Evolutionary conservation across 2,797 vertebrate species (phyloP), one percentile per base, ranked within the genome.

Genomic region (Squalus acanthias): DNA sequence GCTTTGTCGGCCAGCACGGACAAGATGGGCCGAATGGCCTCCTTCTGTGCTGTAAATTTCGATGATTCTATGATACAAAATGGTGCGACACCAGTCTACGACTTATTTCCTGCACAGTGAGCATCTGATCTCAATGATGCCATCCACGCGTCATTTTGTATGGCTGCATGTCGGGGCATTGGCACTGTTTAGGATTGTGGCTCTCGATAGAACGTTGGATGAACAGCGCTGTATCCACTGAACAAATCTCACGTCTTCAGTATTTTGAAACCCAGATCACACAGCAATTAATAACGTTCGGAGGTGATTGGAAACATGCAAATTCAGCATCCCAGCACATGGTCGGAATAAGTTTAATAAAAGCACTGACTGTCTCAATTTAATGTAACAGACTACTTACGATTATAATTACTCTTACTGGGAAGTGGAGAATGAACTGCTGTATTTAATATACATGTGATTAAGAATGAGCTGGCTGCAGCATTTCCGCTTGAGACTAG

Each of bases 311-410:
- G 29, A 63, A 65, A 65, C 89, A 65, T 92, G 60, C 20, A 92
- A 39, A 39, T 92, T n/a, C 60, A 92, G 7, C 89, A 92, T 39
- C 17, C 33, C 2, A n/a, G 57, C 60, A 92, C 33, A 65, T n/a
- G 60, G 89, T 65, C 60, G 22, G 89, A 92, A 65, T 92, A 92
- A 67, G 89, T 92, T 67, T 67, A 67, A 92, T 92, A 67, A 92
- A 92, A 92, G 89, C 89, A 92, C 60, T n/a, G 33, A 67, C 6
- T 20, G 65, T 92, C 15, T 63, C 33, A 65, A 92, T 65, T n/a
- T 63, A 67, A n/a, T n/a, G 33, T 67, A 8, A 67, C 89, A 92
- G 57, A 65, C 60, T 65, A 65, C 60, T 20, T n/a, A 20, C 50
- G 20, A 92, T 85, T 50, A 9, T 50, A 85, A 85, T 92, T 65